A percentile compares a stretch with the other conserved stretches of the same genome.
phyloP scores from a whole-genome alignment of 2,113 vertebrate species.

The Petroica traversi region DNA sequence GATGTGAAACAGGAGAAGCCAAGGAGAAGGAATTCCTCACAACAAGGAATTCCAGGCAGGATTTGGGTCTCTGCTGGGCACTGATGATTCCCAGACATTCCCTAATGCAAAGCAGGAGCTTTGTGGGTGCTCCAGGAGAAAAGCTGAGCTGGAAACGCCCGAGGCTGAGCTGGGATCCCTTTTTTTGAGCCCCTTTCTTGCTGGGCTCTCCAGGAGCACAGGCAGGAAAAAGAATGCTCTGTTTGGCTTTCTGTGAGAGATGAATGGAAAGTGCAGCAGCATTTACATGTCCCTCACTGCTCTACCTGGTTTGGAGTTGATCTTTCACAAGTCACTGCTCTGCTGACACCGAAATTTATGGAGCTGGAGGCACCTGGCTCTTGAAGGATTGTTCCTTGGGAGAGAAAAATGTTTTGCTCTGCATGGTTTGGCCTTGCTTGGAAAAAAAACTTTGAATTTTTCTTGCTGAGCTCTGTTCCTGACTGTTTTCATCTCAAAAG shows the following conservation, averaged over 20 bases:
- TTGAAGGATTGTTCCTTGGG: background rate
- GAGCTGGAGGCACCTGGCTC: background rate
- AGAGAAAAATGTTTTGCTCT: background rate
- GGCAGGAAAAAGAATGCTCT: background rate
- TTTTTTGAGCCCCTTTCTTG: background rate
- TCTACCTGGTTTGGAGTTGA: background rate
- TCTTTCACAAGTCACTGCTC: background rate
- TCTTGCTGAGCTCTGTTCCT: background rate
- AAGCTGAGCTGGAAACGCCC: background rate
- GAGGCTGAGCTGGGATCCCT: background rate
- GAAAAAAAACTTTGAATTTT: background rate
- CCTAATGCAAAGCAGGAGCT: background rate
- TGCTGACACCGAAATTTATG: background rate
- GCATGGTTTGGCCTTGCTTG: background rate
- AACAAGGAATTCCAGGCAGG: background rate
- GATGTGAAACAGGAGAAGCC: background rate
- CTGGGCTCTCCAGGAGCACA: background rate
- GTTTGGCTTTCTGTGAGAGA: background rate
- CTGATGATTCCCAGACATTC: background rate
- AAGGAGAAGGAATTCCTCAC: background rate
- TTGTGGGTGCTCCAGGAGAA: background rate
- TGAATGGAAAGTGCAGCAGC: background rate
- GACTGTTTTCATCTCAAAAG: background rate
- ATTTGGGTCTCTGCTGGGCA: background rate
- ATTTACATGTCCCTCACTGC: background rate